Evolutionary conservation across 2,113 vertebrate species (phyloP), one percentile per base, ranked within the genome.

Genomic region (Eudyptes chrysolophus): DNA sequence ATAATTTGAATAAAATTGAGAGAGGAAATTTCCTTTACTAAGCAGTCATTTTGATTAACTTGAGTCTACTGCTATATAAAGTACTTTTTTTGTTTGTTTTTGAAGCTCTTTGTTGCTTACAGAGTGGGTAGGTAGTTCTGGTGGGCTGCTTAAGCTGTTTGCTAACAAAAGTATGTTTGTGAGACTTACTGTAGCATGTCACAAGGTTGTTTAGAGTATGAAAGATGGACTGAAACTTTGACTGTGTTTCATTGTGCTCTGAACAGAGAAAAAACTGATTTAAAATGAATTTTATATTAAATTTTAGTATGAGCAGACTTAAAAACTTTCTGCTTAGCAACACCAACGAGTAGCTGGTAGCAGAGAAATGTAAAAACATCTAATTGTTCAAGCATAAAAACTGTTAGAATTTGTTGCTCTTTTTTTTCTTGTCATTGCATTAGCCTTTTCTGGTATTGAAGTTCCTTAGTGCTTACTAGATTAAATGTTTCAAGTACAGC

Each of bases 101-200:
- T 90, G 6, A 94, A 77, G 60, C 34, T 86, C 94, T 90, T 86
- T 86, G 85, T 88, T 90, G 69, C 77, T 82, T 92, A 71, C 38
- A 81, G 85, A 90, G 90, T 95, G 92, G 57, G 92, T 58, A 61
- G 89, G 34, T 96, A 70, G 60, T 61, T 94, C 36, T 95, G 25
- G 86, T 87, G 95, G 90, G 84, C 88, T 94, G 86, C 72, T 94
- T 86, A 94, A 90, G 52, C 90, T 81, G 32, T 90, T 93, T 77
- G 76, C 72, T 87, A 90, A 94, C 92, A 96, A 74, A 90, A 95
- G 76, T 81, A 13, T 87, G 19, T 69, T 96, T 97, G 84, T 97
- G 66, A 76, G 69, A 76, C 34, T 92, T 78, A 77, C 27, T 87
- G 72, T 64, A 82, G 80, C 29, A 38, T 79, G 52, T 96, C 92